These are phyloP conservation scores for Odontothrips loti DNA, from an alignment of 2,888 invertebrate genomes.

Conservation along the genomic window DNA sequence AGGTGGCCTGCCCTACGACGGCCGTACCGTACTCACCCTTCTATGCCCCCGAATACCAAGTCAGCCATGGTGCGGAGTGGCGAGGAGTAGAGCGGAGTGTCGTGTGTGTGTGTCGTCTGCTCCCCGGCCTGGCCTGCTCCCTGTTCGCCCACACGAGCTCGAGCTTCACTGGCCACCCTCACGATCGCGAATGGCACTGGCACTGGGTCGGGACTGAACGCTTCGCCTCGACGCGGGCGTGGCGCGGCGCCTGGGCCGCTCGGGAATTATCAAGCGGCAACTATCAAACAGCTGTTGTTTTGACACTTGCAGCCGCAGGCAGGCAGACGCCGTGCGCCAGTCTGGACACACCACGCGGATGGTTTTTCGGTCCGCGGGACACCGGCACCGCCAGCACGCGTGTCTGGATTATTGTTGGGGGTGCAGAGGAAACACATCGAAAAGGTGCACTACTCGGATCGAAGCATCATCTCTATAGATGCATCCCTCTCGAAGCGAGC, in stretches of 20 bases:
- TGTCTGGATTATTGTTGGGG: too few relatives aligned
- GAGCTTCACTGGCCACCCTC: neutral
- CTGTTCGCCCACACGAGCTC: neutral
- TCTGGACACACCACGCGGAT: neutral
- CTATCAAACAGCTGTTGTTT: slow-evolving; percentile 26
- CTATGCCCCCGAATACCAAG: slow-evolving; percentile 42
- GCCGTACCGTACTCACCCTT: slow-evolving; percentile 41
- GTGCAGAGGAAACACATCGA: neutral
- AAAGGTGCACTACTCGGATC: too few relatives aligned
- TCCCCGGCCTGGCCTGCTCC: too few relatives aligned
- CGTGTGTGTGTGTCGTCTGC: neutral
- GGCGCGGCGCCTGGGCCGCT: neutral
- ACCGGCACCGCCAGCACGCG: too few relatives aligned
- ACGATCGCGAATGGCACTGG: neutral
- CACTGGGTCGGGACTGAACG: neutral
- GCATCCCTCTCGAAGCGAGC: too few relatives aligned
- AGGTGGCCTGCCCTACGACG: neutral
- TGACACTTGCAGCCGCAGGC: slow-evolving; percentile 10
- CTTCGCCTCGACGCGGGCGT: neutral
- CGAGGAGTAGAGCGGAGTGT: neutral
- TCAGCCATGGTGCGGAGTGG: slow-evolving; percentile 34
- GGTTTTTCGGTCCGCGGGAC: neutral
- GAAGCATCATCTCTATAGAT: too few relatives aligned
- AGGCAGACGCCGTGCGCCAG: neutral
- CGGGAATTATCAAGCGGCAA: slow-evolving; percentile 17